These are phyloP conservation scores for Drosophila yakuba DNA, from an alignment of 1,140 invertebrate species.

Conservation along the genomic window DNA sequence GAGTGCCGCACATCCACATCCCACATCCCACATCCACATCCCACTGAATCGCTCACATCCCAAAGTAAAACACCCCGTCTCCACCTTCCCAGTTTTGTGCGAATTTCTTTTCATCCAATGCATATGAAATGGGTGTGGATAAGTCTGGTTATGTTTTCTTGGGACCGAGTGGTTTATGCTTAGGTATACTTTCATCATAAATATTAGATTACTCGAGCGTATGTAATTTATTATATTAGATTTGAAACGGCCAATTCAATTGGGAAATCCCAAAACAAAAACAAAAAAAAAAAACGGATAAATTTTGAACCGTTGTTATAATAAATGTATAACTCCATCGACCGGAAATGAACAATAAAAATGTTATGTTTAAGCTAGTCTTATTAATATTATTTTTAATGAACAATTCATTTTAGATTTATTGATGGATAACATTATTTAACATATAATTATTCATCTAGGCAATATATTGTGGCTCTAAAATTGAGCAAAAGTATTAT, in stretches of 20 bases:
- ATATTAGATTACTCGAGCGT: constrained; percentile 76
- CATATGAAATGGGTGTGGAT: constrained; percentile 57
- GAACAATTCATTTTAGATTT: too few relatives aligned
- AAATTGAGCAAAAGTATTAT: too few relatives aligned
- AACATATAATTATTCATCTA: too few relatives aligned
- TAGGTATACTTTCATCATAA: constrained; percentile 70
- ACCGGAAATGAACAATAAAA: neutral
- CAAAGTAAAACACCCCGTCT: neutral
- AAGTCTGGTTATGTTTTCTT: constrained; percentile 38
- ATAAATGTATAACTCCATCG: neutral
- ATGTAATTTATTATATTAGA: constrained; percentile 80
- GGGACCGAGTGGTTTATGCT: constrained; percentile 40
- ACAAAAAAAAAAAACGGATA: neutral
- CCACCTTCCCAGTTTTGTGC: neutral
- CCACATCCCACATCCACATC: neutral
- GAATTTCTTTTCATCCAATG: constrained; percentile 57
- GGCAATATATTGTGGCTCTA: too few relatives aligned
- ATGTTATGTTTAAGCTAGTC: too few relatives aligned
- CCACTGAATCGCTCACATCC: neutral
- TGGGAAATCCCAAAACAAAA: neutral
- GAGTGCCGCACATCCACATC: constrained; percentile 36
- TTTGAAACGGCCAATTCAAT: constrained; percentile 41
- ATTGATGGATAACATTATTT: too few relatives aligned
- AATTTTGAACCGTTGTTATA: neutral
- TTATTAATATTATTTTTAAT: too few relatives aligned